Percentiles rank a stretch among this genome's conserved stretches.
phyloP scores from a whole-genome alignment of 1,140 invertebrate genomes.

The Drosophila novamexicana region DNA sequence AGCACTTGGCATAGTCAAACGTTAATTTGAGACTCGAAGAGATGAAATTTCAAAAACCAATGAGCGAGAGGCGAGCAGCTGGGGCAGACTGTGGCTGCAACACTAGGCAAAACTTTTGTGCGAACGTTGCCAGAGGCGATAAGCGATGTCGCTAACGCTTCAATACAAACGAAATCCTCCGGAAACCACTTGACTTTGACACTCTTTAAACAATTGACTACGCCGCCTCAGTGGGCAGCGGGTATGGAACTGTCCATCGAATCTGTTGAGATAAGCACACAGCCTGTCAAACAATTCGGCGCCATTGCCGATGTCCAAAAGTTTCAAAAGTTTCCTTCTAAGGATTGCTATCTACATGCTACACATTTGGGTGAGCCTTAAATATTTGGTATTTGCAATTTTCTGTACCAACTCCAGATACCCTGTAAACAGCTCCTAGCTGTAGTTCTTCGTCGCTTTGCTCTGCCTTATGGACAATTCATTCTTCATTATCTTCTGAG shows the following conservation, averaged over 20 bases:
- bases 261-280: slow-evolving; percentile 68
- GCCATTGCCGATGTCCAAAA: slow-evolving; percentile 56
- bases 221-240: neutral
- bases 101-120: slow-evolving; percentile 72
- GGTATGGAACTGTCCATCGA: slow-evolving; percentile 43
- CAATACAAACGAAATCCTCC: slow-evolving; percentile 44
- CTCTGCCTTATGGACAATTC: too few species aligned
- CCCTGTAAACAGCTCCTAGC: too few species aligned
- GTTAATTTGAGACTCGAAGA: too few species aligned
- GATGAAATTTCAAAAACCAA: slow-evolving; percentile 21
- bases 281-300: slow-evolving; percentile 37
- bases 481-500: too few species aligned
- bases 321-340: slow-evolving; percentile 52
- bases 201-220: slow-evolving; percentile 81
- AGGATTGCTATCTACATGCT: slow-evolving; percentile 4
- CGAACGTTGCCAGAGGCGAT: slow-evolving; percentile 75
- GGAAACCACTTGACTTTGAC: slow-evolving; percentile 76
- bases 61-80: neutral
- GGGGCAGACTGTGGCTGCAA: slow-evolving; percentile 35
- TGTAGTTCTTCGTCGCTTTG: too few species aligned
- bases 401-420: neutral
- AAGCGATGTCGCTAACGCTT: slow-evolving; percentile 35
- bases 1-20: neutral
- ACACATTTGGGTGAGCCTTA: neutral
- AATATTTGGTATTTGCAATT: slow-evolving; percentile 6